Conservation (phyloP, 2,113 vertebrate genomes). For the Antennarius striatus region DNA sequence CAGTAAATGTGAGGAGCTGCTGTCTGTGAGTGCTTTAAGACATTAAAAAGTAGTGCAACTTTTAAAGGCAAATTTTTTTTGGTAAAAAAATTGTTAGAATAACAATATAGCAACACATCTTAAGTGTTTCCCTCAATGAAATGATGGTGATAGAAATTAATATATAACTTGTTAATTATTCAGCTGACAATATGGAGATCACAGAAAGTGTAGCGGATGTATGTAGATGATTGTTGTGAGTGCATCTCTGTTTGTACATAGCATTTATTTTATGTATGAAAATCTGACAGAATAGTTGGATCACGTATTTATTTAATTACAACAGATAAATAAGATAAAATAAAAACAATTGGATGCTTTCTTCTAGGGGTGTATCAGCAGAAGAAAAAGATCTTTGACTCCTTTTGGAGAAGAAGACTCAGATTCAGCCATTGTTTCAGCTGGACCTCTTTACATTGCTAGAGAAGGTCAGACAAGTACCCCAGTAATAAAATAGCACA, state of each 20-base stretch:
- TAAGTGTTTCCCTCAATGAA: too few relatives aligned
- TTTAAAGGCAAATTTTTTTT: too few relatives aligned
- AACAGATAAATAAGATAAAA: too few relatives aligned
- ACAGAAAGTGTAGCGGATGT: neutral
- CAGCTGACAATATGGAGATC: neutral
- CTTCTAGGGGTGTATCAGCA: conserved; percentile 63
- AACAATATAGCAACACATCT: too few relatives aligned
- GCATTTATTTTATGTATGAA: too few relatives aligned
- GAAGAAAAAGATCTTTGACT: conserved; percentile 59
- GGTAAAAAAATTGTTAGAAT: too few relatives aligned
- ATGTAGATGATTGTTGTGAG: neutral
- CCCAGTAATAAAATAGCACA: neutral
- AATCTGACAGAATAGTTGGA: too few relatives aligned
- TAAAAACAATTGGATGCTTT: too few relatives aligned
- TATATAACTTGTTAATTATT: neutral
- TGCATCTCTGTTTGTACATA: too few relatives aligned
- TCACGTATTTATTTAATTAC: too few relatives aligned
- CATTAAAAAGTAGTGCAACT: too few relatives aligned
- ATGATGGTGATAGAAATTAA: neutral
- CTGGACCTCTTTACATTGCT: conserved; percentile 75
- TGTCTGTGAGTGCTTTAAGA: conserved; percentile 56
- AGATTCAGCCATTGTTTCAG: conserved; percentile 74
- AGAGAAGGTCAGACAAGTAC: conserved; percentile 49
- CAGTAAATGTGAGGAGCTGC: conserved; percentile 67
- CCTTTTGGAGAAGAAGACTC: conserved; percentile 48